These are phyloP conservation scores for Drosophila ogumai DNA, from an alignment of 1,140 invertebrate species.

Conservation along the genomic window DNA sequence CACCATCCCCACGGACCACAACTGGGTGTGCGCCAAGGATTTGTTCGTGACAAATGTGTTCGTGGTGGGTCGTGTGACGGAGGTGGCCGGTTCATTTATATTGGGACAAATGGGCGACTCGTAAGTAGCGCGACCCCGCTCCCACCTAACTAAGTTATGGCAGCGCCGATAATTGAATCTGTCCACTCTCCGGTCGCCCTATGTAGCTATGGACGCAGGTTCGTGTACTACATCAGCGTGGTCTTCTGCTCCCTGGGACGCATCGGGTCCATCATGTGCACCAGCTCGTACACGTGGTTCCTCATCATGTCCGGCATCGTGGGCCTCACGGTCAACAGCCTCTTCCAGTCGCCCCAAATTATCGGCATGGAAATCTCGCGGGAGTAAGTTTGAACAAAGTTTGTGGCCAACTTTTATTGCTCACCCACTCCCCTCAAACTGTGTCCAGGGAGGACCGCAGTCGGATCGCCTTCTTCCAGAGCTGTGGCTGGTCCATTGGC, in stretches of 20 bases:
- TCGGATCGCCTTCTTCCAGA: constrained; percentile 85
- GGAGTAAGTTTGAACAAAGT: constrained; percentile 75
- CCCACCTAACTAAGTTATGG: constrained; percentile 61
- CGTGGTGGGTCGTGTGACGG: constrained; percentile 85
- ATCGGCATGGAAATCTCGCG: constrained; percentile 85
- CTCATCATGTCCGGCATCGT: constrained; percentile 84
- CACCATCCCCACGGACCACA: constrained; percentile 85
- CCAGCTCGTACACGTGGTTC: constrained; percentile 85
- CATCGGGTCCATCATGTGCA: constrained; percentile 83
- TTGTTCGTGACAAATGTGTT: constrained; percentile 86
- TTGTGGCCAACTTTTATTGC: constrained; percentile 55
- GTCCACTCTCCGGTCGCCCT: constrained; percentile 21
- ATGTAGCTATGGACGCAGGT: constrained; percentile 85
- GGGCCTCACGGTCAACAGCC: constrained; percentile 85
- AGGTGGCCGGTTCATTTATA: constrained; percentile 86
- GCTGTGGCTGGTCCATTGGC: constrained; percentile 86
- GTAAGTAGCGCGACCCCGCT: constrained; percentile 81
- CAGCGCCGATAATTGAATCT: constrained; percentile 71
- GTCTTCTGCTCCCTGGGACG: constrained; percentile 84
- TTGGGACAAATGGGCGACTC: constrained; percentile 86
- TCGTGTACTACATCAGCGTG: constrained; percentile 85
- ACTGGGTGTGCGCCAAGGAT: constrained; percentile 87
- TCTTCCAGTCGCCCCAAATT: constrained; percentile 86
- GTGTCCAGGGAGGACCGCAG: constrained; percentile 82
- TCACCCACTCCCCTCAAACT: constrained; percentile 14